Evolutionary conservation across 1,140 invertebrate genomes (phyloP).

Genomic region (Sogatella furcifera): DNA sequence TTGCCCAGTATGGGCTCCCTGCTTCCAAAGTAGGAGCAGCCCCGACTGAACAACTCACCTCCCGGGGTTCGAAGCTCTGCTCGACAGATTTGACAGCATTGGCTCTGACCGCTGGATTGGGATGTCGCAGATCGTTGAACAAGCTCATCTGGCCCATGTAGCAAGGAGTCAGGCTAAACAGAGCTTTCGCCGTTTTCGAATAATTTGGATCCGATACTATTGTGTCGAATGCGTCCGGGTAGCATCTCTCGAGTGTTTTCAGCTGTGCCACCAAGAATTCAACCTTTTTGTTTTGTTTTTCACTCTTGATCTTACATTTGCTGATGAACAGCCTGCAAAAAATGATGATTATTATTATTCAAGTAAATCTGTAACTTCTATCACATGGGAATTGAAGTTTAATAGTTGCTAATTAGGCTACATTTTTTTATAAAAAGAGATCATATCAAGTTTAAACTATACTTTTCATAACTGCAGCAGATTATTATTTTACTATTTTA

Average conservation of each 20-base stretch:
- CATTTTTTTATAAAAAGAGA: too few species aligned
- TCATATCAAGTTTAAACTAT: too few species aligned
- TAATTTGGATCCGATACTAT: slow-evolving; percentile 1
- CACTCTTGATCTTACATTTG: background rate
- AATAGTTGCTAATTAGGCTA: too few species aligned
- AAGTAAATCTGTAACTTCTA: too few species aligned
- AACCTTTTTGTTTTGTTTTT: background rate
- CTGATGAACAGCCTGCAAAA: slow-evolving; percentile 8
- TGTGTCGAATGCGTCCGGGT: slow-evolving; percentile 51
- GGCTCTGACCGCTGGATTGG: slow-evolving; percentile 44
- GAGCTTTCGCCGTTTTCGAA: background rate
- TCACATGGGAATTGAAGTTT: too few species aligned
- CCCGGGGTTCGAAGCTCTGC: slow-evolving; percentile 38
- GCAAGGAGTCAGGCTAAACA: background rate
- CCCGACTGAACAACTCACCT: slow-evolving; percentile 13
- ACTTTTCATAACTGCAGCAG: too few species aligned
- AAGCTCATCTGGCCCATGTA: slow-evolving; percentile 32
- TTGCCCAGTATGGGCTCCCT: too few species aligned
- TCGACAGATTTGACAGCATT: slow-evolving; percentile 46
- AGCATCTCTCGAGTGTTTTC: slow-evolving; percentile 42
- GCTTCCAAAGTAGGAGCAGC: too few species aligned
- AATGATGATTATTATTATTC: background rate
- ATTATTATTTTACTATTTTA: too few species aligned
- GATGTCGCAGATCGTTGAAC: slow-evolving; percentile 55
- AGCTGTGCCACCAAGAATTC: background rate